Conservation (phyloP, 2,888 invertebrate species). For the Lamellibrachia satsuma region DNA sequence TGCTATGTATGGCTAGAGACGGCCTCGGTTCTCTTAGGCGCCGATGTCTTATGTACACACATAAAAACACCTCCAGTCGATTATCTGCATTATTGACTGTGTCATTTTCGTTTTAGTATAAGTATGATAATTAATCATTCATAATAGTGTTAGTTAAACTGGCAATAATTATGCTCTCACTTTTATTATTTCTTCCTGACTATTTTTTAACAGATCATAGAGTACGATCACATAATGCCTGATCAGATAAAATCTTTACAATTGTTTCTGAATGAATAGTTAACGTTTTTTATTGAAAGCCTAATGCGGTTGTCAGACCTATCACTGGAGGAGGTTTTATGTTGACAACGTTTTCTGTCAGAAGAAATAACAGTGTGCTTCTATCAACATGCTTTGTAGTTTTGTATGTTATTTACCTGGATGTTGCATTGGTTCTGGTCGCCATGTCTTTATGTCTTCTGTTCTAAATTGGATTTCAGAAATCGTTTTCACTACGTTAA, state of each 20-base stretch:
- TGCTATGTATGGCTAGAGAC: background rate
- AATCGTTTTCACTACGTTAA: background rate
- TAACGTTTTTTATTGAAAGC: background rate
- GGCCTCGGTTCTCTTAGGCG: background rate
- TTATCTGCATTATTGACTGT: background rate
- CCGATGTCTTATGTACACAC: background rate
- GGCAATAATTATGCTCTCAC: too few relatives aligned
- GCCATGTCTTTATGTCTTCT: background rate
- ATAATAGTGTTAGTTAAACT: too few relatives aligned
- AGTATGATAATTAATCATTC: too few relatives aligned
- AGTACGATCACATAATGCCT: too few relatives aligned
- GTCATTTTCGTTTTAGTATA: background rate
- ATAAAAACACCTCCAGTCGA: background rate
- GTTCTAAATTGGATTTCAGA: conserved; percentile 17
- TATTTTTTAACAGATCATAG: too few relatives aligned
- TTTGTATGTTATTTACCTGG: background rate
- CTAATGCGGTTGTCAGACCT: background rate
- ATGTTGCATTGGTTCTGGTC: background rate
- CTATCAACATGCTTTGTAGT: background rate
- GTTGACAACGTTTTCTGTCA: background rate
- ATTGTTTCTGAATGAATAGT: background rate
- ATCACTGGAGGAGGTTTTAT: background rate
- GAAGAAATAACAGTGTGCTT: conserved; percentile 3
- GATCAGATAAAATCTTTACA: too few relatives aligned
- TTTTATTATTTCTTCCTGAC: background rate